A percentile compares a stretch with the other conserved stretches of the same genome.
phyloP scores from a whole-genome alignment of 2,888 invertebrate species.

The Diaprepes abbreviatus region DNA sequence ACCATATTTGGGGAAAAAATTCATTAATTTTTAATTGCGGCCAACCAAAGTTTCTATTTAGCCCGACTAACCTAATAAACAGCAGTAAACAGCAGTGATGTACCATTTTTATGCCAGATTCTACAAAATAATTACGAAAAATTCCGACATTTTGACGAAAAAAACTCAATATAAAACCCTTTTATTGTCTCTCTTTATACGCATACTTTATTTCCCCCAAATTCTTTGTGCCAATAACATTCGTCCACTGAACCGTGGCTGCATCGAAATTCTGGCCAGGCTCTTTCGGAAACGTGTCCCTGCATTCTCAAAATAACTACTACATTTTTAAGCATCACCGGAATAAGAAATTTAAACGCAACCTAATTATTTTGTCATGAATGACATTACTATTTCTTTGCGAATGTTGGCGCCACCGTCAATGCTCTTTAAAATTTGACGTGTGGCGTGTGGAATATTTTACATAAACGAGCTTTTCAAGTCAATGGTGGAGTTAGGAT shows the following conservation, averaged over 20 bases:
- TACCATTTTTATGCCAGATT: background rate
- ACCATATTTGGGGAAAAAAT: no score
- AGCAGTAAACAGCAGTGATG: no score
- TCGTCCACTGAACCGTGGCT: background rate
- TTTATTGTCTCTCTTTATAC: conserved; percentile 4
- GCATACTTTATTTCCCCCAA: background rate
- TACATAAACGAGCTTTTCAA: no score
- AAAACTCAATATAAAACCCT: background rate
- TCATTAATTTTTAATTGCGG: no score
- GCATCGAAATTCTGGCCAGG: conserved; percentile 1
- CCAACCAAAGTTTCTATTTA: no score
- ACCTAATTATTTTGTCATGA: background rate
- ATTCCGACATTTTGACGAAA: background rate
- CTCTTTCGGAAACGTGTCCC: background rate
- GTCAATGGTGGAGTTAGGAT: no score
- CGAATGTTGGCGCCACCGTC: no score
- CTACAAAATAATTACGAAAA: background rate
- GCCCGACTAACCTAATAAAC: no score
- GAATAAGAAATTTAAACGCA: background rate
- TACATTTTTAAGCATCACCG: background rate
- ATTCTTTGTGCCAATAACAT: background rate
- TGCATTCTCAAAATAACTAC: conserved; percentile 1
- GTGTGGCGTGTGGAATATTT: no score
- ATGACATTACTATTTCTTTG: background rate
- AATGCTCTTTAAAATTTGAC: no score